Evolutionary conservation across 2,797 vertebrate genomes (phyloP).

Genomic region (Falco biarmicus): DNA sequence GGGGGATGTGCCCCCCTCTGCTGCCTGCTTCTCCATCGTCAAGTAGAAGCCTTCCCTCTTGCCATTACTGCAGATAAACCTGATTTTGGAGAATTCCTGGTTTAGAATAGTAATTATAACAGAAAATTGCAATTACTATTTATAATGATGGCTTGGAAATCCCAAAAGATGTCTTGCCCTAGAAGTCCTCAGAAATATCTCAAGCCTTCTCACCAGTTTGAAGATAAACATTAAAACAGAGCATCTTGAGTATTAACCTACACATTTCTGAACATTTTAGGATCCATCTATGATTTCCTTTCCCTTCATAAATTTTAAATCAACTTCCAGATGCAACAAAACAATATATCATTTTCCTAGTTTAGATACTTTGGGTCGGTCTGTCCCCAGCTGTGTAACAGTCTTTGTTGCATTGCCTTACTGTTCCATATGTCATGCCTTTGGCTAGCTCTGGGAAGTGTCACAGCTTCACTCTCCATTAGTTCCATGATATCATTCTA

Average conservation of each 20-base stretch:
- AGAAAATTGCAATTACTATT: not conserved
- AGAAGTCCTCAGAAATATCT: not conserved
- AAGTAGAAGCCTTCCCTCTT: not conserved
- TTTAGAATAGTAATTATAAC: not conserved
- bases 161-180: not conserved
- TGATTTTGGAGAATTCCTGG: not conserved
- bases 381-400: not conserved
- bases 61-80: not conserved
- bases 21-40: accelerated
- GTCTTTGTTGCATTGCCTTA: not conserved
- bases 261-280: not conserved
- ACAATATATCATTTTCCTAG: not conserved
- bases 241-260: not conserved
- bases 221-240: not conserved
- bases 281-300: not conserved
- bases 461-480: not conserved
- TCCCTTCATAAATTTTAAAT: not conserved
- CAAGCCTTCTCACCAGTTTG: not conserved
- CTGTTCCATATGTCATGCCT: constrained; percentile 23
- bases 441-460: constrained; percentile 31
- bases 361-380: not conserved
- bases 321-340: not conserved
- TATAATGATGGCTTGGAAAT: not conserved
- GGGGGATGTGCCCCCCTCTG: not conserved
- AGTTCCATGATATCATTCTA: not conserved